Conservation (phyloP, 2,888 invertebrate species). For the Desoria tigrina region DNA sequence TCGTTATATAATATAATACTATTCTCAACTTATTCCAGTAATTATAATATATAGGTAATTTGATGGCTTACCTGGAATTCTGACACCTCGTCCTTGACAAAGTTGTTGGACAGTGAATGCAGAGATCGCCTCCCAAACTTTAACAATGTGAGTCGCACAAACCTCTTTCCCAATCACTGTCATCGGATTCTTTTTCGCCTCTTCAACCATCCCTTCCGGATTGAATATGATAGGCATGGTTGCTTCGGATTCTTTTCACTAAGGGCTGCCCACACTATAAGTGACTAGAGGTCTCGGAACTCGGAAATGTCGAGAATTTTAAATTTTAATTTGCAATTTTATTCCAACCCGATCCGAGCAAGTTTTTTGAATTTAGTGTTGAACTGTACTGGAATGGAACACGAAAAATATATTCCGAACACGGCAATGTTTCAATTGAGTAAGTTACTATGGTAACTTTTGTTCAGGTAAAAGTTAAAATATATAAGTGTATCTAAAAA, state of each 20-base stretch:
- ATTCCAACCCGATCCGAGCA: too few species aligned
- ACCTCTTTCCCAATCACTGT: slow-evolving; percentile 41
- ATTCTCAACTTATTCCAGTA: neutral
- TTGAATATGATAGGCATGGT: slow-evolving; percentile 47
- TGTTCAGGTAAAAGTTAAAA: too few species aligned
- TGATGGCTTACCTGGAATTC: slow-evolving; percentile 31
- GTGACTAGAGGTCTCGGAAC: too few species aligned
- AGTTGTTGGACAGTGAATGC: slow-evolving; percentile 42
- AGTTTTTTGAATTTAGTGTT: too few species aligned
- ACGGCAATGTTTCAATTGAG: slow-evolving; percentile 6
- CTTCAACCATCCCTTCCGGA: slow-evolving; percentile 41
- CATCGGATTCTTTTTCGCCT: slow-evolving; percentile 41
- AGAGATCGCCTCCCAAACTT: slow-evolving; percentile 43
- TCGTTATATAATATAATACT: neutral
- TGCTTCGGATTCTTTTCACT: too few species aligned
- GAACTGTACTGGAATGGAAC: too few species aligned
- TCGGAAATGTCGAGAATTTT: too few species aligned
- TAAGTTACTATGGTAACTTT: neutral
- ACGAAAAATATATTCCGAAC: too few species aligned
- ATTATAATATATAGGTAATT: too few species aligned
- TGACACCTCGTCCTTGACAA: slow-evolving; percentile 41
- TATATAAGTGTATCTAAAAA: neutral
- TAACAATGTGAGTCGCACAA: slow-evolving; percentile 45
- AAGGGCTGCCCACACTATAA: too few species aligned
- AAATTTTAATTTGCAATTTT: too few species aligned